Base-by-base conservation (phyloP, 2,797 vertebrate genomes). In the Karalla daura region DNA sequence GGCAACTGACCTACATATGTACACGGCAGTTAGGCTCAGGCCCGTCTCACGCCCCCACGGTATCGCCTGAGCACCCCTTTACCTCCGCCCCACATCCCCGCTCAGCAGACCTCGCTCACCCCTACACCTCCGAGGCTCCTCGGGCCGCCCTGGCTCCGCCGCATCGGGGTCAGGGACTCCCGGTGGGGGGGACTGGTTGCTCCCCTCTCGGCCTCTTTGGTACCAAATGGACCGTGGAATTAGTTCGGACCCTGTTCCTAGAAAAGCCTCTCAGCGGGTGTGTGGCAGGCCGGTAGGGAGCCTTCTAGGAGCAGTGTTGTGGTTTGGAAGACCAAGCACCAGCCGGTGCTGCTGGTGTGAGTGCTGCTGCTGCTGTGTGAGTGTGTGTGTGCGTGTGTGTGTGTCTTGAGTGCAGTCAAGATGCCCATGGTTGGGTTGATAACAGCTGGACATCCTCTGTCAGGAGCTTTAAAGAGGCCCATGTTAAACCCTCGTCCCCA, bases 361-460 rank as follows among this genome's bases (percentile, higher is more conserved):
- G 36, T 53, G 52, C n/a, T n/a, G n/a, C n/a, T n/a, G n/a, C n/a
- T n/a, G n/a, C n/a, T 59, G 5, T 28, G 32, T 62, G 35, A 49
- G 41, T 47, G 41, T 63, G 25, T 40, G 11, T 50, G 37, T 43
- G 39, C 46, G 39, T 36, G 44, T 45, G 36, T 55, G 41, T 62
- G 70, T 58, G 50, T 63, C 13, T 37, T 18, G 46, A 25, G 41
- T 41, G 35, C 33, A 44, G 67, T 53, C 51, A 70, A 63, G 60
- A 0, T 92, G 93, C 7, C 91, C 92, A 1, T 91, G 95, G 62
- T 77, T 85, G 53, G 54, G 73, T 79, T 78, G 64, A 62, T 59
- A 74, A 70, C 76, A 83, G 77, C 76, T 86, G 81, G 78, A 86
- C 25, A 94, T 94, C 77, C 89, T 54, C 88, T 95, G 54, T 93